Base-by-base conservation (phyloP, 2,113 vertebrate genomes). In the Empidonax alnorum region DNA sequence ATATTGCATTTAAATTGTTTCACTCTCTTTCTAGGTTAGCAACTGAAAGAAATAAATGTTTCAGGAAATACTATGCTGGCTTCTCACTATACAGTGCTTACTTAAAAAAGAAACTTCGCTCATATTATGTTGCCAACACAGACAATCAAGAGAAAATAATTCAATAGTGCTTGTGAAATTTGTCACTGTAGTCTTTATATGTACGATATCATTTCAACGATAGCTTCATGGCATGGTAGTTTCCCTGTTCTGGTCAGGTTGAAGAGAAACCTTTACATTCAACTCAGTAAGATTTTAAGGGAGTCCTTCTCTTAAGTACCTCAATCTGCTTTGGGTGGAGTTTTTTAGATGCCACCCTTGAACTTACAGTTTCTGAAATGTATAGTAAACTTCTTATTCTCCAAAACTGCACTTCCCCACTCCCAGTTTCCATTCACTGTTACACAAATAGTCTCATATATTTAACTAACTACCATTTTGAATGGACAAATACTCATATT, bases 1-100 rank as follows among this genome's bases (percentile, higher is more conserved):
- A 85, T 91, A 74, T 56, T 37, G 21, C 35, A 87, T 89, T 79
- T 86, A 77, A 95, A 88, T 79, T 6, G 59, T 74, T 72, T 84
- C 63, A 84, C 76, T 80, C 71, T 33, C 46, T 63, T 79, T 77
- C 89, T 52, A 88, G 53, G 39, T 74, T 90, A 87, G 66, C 21
- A 76, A 81, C 76, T 10, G 12, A 80, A 87, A 90, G 59, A 72
- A 94, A 87, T 12, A 59, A 68, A 79, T 50, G 37, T 59, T 82
- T 89, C 61, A 49, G 37, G 37, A 84, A 71, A 77, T 62, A 78
- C 20, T 44, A 25, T 67, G 20, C 44, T 41, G n/a, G 25, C 21
- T 71, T 89, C 37, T 68, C 55, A 74, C 63, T 53, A 46, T 82
- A 62, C 24, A 74, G 21, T 27, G 12, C 6, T 75, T 62, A 52